These are phyloP conservation scores for Apoderus coryli DNA, from an alignment of 2,888 invertebrate species.

Conservation along the genomic window DNA sequence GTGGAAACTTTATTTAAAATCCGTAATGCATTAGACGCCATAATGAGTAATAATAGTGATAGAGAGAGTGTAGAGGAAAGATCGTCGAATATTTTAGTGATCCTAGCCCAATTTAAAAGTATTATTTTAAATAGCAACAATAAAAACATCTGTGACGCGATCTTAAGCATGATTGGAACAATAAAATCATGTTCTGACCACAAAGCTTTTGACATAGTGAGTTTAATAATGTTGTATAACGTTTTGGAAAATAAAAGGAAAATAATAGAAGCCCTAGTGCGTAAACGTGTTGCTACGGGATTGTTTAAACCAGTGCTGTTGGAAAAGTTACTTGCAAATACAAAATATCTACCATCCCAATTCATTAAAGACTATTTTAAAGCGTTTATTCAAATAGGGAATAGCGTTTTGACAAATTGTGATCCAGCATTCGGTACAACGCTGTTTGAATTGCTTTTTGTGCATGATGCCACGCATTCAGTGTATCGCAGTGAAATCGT, in stretches of 20 bases:
- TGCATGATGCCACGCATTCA: slow-evolving; percentile 21
- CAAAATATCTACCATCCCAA: slow-evolving; percentile 35
- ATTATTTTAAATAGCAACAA: slow-evolving; percentile 41
- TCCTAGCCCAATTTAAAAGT: slow-evolving; percentile 42
- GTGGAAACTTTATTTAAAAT: slow-evolving; percentile 23
- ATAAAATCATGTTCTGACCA: slow-evolving; percentile 38
- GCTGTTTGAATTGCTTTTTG: slow-evolving; percentile 40
- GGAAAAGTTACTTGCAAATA: slow-evolving; percentile 38
- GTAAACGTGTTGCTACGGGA: slow-evolving; percentile 45
- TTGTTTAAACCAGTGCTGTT: slow-evolving; percentile 43
- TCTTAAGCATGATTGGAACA: slow-evolving; percentile 40
- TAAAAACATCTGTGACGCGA: slow-evolving; percentile 40
- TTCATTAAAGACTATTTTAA: slow-evolving; percentile 39
- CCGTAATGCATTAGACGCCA: slow-evolving; percentile 38
- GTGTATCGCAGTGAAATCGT: slow-evolving; percentile 26
- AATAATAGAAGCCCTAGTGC: slow-evolving; percentile 45
- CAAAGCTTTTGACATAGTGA: slow-evolving; percentile 52
- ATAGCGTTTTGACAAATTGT: slow-evolving; percentile 36
- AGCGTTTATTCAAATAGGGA: slow-evolving; percentile 40
- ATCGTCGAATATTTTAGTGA: slow-evolving; percentile 43
- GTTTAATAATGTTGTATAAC: slow-evolving; percentile 50
- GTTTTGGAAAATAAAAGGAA: slow-evolving; percentile 43
- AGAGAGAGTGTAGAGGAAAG: slow-evolving; percentile 30
- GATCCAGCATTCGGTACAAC: slow-evolving; percentile 43
- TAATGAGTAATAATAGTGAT: slow-evolving; percentile 25